A percentile compares a stretch with the other conserved stretches of the same genome.
Conservation (phyloP, 2,797 vertebrate species). For the Brachyrhaphis roseni region DNA sequence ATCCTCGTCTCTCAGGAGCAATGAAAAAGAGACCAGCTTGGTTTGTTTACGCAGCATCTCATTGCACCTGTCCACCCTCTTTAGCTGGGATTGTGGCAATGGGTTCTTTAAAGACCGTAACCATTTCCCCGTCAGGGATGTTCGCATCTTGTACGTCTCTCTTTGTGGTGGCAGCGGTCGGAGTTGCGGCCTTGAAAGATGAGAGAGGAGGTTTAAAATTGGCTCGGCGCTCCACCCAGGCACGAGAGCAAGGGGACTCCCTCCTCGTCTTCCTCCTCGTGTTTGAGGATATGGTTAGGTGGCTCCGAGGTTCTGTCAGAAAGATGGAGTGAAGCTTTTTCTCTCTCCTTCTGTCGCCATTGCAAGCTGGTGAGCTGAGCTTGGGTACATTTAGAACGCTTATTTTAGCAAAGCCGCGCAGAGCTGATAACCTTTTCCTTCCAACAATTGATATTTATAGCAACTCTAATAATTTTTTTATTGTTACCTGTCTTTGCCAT, state of each 20-base stretch:
- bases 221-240: slow-evolving; percentile 55
- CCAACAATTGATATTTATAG: slow-evolving; percentile 65
- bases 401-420: background rate
- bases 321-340: background rate
- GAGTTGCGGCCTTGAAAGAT: slow-evolving; percentile 9
- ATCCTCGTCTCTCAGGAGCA: background rate
- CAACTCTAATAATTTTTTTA: slow-evolving; percentile 15
- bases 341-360: background rate
- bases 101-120: background rate
- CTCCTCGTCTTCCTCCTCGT: slow-evolving; percentile 3
- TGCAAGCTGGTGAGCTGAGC: background rate
- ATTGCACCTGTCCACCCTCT: background rate
- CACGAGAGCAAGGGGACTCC: slow-evolving; percentile 18
- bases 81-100: background rate
- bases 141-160: slow-evolving; percentile 5
- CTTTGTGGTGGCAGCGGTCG: slow-evolving; percentile 38
- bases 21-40: background rate
- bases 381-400: background rate
- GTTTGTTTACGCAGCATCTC: background rate
- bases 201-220: slow-evolving; percentile 43
- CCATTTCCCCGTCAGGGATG: background rate
- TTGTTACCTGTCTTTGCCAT: slow-evolving; percentile 41
- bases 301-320: background rate
- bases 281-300: slow-evolving; percentile 9
- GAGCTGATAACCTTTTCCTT: slow-evolving; percentile 57